Evolutionary conservation across 1,140 invertebrate genomes (phyloP), one percentile per base, ranked within the genome.

Genomic region (Pseudomyrmex cubaensis): DNA sequence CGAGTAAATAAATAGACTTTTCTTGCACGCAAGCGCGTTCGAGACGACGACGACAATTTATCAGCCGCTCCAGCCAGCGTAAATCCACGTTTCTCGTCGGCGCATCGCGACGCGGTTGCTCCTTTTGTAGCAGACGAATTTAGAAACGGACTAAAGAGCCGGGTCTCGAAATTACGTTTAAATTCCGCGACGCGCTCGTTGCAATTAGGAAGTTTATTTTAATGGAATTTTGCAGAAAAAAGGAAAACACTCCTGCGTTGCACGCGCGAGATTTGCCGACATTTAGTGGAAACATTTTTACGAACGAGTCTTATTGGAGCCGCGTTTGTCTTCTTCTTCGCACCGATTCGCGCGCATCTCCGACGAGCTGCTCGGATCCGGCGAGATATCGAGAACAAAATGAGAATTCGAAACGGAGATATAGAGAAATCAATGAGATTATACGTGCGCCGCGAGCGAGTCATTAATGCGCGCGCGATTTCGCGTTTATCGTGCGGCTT

Each of bases 71-170:
- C 13, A 12, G n/a, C 57, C 13, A 15, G 15, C 50, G 17, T 76
- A 76, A 76, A 54, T 54, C 8, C 48, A 44, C 25, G 25, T 64
- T 64, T 64, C 61, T 74, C 72, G 61, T 61, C 59, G 48, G 22
- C n/a, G 46, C 73, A 52, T 75, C 73, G 46, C 59, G 35, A 7
- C 20, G 73, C 25, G 4, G 5, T 54, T 76, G 62, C 62, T 77
- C 25, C 62, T 77, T 77, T 77, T 57, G 62, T 17, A 46, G 20
- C 17, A 15, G 20, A 77, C 75, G 10, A 67, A 77, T 67, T 77
- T 77, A 77, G 74, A 66, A 20, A 66, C 48, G 74, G 8, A 76
- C 59, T 44, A 62, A 62, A 63, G 73, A 17, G 61, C 2, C 57
- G 46, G 15, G 15, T 20, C 44, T 20, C 44, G 63, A 67, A 67